These are phyloP conservation scores for Galaxea fascicularis DNA, from an alignment of 92 coral and sea anemone species.

Conservation along the genomic window DNA sequence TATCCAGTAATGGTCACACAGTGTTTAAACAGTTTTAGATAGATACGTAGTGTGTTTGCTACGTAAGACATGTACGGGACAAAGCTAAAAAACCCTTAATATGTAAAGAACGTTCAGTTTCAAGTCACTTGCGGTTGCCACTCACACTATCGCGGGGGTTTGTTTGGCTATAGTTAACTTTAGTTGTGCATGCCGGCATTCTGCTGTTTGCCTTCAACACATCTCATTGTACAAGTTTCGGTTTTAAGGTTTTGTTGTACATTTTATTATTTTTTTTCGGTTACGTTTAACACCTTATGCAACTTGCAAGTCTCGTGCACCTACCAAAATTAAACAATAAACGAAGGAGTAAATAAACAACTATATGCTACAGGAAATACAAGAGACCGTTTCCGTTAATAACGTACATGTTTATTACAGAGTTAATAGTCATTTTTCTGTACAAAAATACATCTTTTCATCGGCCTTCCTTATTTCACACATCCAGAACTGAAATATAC, in stretches of 20 bases:
- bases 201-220: background rate
- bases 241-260: too few species aligned
- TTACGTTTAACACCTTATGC: too few species aligned
- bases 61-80: too few species aligned
- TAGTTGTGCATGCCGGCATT: background rate
- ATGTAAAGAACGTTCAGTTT: too few species aligned
- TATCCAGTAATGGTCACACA: too few species aligned
- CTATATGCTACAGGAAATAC: background rate
- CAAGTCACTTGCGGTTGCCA: background rate
- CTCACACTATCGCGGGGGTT: background rate
- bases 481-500: background rate
- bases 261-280: too few species aligned
- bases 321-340: background rate
- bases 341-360: background rate
- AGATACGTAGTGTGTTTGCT: too few species aligned
- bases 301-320: too few species aligned
- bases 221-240: too few species aligned
- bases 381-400: background rate
- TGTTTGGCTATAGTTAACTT: too few species aligned
- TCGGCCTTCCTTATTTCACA: background rate
- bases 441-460: slow-evolving; percentile 13
- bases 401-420: slow-evolving; percentile 22
- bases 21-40: too few species aligned
- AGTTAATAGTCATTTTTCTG: background rate
- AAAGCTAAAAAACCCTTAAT: too few species aligned